Conservation (phyloP, 37 sponge, comb jelly and placozoan species). For the Chondrosia reniformis region DNA sequence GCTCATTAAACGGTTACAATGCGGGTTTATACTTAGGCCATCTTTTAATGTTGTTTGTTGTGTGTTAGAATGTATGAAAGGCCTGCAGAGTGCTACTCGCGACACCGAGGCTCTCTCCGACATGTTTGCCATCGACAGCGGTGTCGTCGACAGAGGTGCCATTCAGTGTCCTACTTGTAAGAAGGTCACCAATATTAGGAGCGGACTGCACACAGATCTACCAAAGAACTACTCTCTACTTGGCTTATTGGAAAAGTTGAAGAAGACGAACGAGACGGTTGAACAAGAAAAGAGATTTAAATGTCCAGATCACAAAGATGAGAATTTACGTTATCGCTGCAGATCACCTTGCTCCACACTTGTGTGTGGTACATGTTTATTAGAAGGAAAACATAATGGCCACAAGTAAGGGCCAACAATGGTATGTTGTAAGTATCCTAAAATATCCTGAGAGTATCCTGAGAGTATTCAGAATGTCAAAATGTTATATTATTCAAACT, state of each 20-base stretch:
- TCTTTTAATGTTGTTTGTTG: no score
- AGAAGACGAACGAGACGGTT: neutral
- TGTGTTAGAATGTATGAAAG: conserved; percentile 57
- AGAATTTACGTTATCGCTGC: conserved; percentile 60
- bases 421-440: conserved; percentile 9
- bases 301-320: conserved; percentile 61
- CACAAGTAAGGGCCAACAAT: conserved; percentile 45
- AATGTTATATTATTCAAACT: neutral
- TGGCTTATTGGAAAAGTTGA: conserved; percentile 15
- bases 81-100: conserved; percentile 11
- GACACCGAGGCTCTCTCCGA: neutral
- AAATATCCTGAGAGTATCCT: no score
- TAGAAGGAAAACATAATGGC: conserved; percentile 60
- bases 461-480: neutral
- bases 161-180: conserved; percentile 62
- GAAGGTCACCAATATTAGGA: conserved; percentile 20
- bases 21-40: no score
- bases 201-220: conserved; percentile 27
- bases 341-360: conserved; percentile 16
- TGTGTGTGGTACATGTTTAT: conserved; percentile 60
- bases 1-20: no score
- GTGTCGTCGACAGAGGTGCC: neutral
- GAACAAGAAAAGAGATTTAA: neutral
- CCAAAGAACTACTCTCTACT: conserved; percentile 74
- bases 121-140: neutral